Conservation (phyloP, 2,797 vertebrate species). For the Tangara arthus region DNA sequence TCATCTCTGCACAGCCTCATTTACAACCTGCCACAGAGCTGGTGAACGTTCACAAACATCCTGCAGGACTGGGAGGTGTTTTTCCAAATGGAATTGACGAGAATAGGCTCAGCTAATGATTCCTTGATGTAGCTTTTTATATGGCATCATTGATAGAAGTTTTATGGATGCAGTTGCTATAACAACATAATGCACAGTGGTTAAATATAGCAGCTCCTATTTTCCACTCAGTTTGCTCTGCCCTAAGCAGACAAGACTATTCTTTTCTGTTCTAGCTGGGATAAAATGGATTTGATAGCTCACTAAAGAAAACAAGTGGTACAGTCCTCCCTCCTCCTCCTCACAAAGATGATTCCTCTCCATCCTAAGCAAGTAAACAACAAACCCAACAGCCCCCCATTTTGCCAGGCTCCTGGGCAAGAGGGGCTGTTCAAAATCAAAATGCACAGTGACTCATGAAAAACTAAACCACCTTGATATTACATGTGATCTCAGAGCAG, state of each 20-base stretch:
- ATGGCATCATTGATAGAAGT: constrained; percentile 58
- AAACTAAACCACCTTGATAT: background rate
- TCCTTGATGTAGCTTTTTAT: constrained; percentile 59
- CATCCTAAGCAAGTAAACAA: background rate
- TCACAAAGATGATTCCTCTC: background rate
- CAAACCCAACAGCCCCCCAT: background rate
- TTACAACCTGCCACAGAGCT: constrained; percentile 11
- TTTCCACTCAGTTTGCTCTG: constrained; percentile 67
- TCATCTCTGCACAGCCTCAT: background rate
- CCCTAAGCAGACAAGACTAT: constrained; percentile 42
- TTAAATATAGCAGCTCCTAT: constrained; percentile 69
- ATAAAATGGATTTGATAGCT: constrained; percentile 31
- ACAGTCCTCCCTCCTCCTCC: background rate
- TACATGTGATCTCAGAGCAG: background rate
- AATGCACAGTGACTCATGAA: constrained; percentile 21
- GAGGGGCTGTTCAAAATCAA: background rate
- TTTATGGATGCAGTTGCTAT: constrained; percentile 71
- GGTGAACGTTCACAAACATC: background rate
- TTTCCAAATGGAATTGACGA: constrained; percentile 18
- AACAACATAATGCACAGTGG: constrained; percentile 65
- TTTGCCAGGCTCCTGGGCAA: background rate
- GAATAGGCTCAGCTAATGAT: constrained; percentile 48
- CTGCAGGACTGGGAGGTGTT: constrained; percentile 31
- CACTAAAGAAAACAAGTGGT: background rate
- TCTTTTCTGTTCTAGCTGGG: constrained; percentile 29